Conservation (phyloP, 2,113 vertebrate genomes). For the Andinoacara biseriatus region DNA sequence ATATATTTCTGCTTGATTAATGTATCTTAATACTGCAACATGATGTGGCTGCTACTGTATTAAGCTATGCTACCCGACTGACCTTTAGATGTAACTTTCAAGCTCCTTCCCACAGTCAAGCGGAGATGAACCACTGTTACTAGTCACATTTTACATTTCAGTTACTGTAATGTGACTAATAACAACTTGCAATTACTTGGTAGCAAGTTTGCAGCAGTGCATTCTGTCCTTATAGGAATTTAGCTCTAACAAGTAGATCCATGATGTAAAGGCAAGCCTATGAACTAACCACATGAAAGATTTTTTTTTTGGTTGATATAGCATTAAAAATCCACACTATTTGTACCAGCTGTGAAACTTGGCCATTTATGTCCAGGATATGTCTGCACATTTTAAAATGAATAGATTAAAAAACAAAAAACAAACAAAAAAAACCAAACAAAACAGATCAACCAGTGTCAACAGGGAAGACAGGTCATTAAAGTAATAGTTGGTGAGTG, state of each 20-base stretch:
- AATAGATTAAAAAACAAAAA: not conserved
- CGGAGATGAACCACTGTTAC: not conserved
- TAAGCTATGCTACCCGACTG: not conserved
- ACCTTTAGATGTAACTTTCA: not conserved
- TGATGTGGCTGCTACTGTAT: not conserved
- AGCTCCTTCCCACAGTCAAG: not conserved
- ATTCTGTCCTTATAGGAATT: not conserved
- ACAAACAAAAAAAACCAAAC: too few species aligned
- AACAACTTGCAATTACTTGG: not conserved
- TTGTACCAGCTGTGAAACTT: not conserved
- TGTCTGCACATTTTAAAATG: constrained; percentile 15
- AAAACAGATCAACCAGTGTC: constrained; percentile 38
- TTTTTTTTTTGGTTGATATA: not conserved
- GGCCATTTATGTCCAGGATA: not conserved
- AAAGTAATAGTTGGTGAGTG: constrained; percentile 33
- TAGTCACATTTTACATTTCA: not conserved
- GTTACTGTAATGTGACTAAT: not conserved
- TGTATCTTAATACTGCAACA: not conserved
- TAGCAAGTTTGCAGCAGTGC: not conserved
- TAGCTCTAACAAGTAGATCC: not conserved
- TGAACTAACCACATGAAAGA: not conserved
- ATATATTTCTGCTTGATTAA: not conserved
- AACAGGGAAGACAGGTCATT: constrained; percentile 16
- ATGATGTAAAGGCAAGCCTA: not conserved
- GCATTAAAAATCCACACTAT: not conserved